Conservation (phyloP, 2,113 vertebrate genomes). For the Albula glossodonta region DNA sequence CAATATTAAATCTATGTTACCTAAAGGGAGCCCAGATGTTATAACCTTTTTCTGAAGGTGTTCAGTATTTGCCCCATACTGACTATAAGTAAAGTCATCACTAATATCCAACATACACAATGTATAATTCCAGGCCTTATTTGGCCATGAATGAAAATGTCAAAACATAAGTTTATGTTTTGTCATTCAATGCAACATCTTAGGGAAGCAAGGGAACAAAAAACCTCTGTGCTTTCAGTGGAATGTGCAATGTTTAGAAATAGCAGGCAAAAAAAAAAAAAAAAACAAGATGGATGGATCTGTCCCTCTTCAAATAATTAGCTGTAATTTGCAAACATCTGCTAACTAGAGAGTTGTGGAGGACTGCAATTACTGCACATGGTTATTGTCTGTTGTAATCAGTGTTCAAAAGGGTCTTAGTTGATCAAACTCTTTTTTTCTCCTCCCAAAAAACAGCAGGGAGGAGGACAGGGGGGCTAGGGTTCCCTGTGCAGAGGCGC, state of each 20-base stretch:
- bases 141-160: neutral
- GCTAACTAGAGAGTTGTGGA: neutral
- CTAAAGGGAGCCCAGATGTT: too few species aligned
- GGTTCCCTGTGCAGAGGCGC: constrained; percentile 10
- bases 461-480: constrained; percentile 26
- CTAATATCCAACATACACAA: neutral
- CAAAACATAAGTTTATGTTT: neutral
- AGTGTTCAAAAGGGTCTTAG: neutral
- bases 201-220: neutral
- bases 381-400: constrained; percentile 12
- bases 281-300: neutral
- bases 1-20: too few species aligned
- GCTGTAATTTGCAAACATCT: constrained; percentile 15
- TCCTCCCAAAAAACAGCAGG: neutral
- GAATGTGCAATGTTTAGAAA: neutral
- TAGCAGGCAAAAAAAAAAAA: neutral
- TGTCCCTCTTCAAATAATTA: constrained; percentile 6
- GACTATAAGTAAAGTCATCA: neutral
- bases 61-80: neutral
- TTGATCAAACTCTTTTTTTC: constrained; percentile 1
- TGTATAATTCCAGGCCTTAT: neutral
- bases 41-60: too few species aligned
- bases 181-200: neutral
- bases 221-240: neutral
- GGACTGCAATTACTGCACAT: constrained; percentile 21